Base-by-base conservation (phyloP, 2,888 invertebrate genomes). In the Pinctada fucata region DNA sequence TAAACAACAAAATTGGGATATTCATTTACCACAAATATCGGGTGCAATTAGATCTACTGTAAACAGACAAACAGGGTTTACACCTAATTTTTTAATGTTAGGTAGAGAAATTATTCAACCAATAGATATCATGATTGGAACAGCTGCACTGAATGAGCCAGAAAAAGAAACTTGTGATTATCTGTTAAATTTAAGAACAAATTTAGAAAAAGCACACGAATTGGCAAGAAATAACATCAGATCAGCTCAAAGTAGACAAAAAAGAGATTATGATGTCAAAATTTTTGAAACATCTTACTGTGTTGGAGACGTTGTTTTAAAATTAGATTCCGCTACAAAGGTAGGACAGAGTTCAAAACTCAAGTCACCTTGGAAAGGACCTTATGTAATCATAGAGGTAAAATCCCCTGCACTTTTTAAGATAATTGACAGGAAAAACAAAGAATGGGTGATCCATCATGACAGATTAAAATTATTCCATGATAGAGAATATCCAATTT, bases 31-130 rank as follows among this genome's bases (percentile, higher is more conserved):
- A 4, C 76, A 77, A 49, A 66, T 83, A 8, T 78, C 80, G 2
- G 75, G 80, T 16, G 81, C 82, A 5, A 16, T 80, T 3, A 49
- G 79, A 16, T 49, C 80, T 2, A 79, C 76, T 3, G 73, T 72
- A 2, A 82, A 83, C 67, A 10, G 80, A 8, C 69, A 73, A 10
- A 82, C 79, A 0, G 80, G 82, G 5, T 80, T 75, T 65, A 78
- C 81, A 0, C 70, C 81, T 52, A 83, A 83, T 64, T 67, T 48
- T 8, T n/a, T 82, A n/a, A 80, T 83, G 82, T 64, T 83, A 8
- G 82, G 80, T 64, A 81, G 65, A 72, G 81, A 83, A 51, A 75
- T 79, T 4, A 49, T 50, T 16, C 73, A 66, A 68, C 82, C 80
- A 3, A 64, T 74, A 4, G 79, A 80, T 51, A n/a, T 83, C 2